phyloP scores from a whole-genome alignment of 2,113 vertebrate species.

The Macquaria ambigua region DNA sequence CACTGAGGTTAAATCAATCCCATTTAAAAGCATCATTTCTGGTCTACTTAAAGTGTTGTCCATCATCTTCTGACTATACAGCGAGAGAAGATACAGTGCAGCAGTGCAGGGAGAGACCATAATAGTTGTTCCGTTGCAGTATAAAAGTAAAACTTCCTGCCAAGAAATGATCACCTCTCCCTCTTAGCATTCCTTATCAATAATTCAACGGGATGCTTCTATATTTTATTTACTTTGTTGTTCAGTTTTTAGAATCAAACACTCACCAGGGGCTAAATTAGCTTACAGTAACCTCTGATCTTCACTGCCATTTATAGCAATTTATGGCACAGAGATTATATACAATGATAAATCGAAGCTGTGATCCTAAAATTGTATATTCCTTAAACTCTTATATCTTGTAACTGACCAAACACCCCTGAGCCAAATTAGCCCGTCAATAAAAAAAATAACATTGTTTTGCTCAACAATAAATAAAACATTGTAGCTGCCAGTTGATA shows the following conservation, averaged over 20 bases:
- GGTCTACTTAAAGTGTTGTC: slow-evolving; percentile 62
- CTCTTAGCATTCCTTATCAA: slow-evolving; percentile 39
- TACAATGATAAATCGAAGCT: slow-evolving; percentile 31
- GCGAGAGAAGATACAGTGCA: slow-evolving; percentile 25
- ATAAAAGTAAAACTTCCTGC: slow-evolving; percentile 13
- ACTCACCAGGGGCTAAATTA: slow-evolving; percentile 12
- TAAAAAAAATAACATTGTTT: not conserved
- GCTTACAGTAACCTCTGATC: slow-evolving; percentile 15
- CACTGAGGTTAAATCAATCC: slow-evolving; percentile 64
- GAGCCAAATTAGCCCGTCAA: not conserved
- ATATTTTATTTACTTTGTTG: slow-evolving; percentile 67
- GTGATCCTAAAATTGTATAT: not conserved
- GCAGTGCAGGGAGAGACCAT: slow-evolving; percentile 9
- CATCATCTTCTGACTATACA: slow-evolving; percentile 62
- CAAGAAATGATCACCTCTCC: slow-evolving; percentile 55
- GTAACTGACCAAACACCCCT: slow-evolving; percentile 7
- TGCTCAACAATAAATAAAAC: not conserved
- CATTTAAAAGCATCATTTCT: slow-evolving; percentile 67
- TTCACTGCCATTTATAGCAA: slow-evolving; percentile 9
- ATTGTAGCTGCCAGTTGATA: not conserved
- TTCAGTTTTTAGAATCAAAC: slow-evolving; percentile 32
- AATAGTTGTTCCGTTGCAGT: not conserved
- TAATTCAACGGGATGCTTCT: slow-evolving; percentile 57
- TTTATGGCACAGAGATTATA: not conserved
- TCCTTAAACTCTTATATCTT: not conserved